A percentile compares a stretch with the other conserved stretches of the same genome.
Conservation (phyloP, 2,113 vertebrate species). For the Callithrix jacchus region DNA sequence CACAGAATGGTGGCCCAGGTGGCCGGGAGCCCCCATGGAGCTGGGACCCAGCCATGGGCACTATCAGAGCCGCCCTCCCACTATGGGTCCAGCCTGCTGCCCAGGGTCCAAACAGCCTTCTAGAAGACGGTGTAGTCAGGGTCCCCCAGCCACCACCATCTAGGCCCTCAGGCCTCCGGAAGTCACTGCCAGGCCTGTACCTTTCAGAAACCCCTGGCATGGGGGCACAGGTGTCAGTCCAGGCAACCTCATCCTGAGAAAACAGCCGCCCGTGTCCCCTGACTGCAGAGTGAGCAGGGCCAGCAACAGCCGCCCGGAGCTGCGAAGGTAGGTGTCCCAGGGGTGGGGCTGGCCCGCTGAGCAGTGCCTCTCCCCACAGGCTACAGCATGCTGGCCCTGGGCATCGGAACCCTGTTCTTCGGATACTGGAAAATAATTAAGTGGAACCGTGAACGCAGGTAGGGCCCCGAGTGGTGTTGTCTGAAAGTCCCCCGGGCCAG, state of each 20-base stretch:
- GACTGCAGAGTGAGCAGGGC: rapidly evolving
- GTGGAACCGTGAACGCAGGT: constrained; percentile 95
- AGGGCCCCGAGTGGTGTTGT: not conserved
- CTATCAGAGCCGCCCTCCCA: not conserved
- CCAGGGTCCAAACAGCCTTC: not conserved
- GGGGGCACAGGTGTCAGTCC: not conserved
- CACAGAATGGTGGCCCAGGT: not conserved
- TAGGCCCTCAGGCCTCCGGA: not conserved
- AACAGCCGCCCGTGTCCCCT: not conserved
- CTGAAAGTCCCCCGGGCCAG: not conserved
- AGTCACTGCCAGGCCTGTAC: not conserved
- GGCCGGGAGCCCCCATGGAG: not conserved
- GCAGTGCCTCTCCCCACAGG: constrained; percentile 78
- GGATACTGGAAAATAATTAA: constrained; percentile 90
- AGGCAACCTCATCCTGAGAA: not conserved
- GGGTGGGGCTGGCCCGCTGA: not conserved
- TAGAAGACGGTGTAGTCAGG: not conserved
- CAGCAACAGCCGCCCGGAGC: not conserved
- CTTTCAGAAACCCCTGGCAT: not conserved
- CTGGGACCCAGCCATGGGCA: not conserved
- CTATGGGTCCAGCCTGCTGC: not conserved
- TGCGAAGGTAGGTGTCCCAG: not conserved
- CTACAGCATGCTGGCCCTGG: constrained; percentile 90
- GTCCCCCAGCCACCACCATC: not conserved
- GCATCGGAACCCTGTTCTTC: constrained; percentile 86